Evolutionary conservation across 2,888 invertebrate genomes (phyloP).

Genomic region (Cosmorhoe ocellata): DNA sequence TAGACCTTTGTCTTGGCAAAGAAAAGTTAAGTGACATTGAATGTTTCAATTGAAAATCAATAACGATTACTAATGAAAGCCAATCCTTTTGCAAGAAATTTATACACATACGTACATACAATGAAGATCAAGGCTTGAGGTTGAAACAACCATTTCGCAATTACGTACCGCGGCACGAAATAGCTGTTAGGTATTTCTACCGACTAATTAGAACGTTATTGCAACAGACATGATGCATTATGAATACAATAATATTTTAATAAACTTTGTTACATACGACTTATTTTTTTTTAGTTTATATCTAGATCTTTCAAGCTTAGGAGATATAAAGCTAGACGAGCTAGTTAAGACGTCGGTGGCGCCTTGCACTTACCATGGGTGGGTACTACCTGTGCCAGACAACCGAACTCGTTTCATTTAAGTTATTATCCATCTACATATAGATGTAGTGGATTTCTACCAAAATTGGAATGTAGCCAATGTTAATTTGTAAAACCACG

Average conservation of each 20-base stretch:
- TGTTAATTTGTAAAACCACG: conserved; percentile 30
- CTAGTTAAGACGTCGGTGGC: conserved; percentile 10
- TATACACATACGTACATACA: background rate
- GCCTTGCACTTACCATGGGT: conserved; percentile 16
- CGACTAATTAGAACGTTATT: conserved; percentile 11
- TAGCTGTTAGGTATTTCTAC: conserved; percentile 9
- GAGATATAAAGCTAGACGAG: background rate
- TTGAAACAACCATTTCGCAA: conserved; percentile 4
- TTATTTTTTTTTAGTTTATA: no score
- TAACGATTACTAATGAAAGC: background rate
- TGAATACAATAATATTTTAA: background rate
- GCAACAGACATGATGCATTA: conserved; percentile 2
- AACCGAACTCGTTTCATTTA: conserved; percentile 28
- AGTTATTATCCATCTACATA: conserved; percentile 32
- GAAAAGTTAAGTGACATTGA: background rate
- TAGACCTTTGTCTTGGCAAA: background rate
- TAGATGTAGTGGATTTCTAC: conserved; percentile 37
- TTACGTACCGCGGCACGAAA: conserved; percentile 8
- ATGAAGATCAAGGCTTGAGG: conserved; percentile 2
- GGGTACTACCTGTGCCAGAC: conserved; percentile 7
- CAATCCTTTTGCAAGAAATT: background rate
- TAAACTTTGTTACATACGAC: no score
- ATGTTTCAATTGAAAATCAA: background rate
- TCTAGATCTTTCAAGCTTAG: background rate
- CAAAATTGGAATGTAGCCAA: conserved; percentile 49